Percentiles rank a stretch among this genome's conserved stretches.
phyloP scores from a whole-genome alignment of 2,888 invertebrate species.

The Ommatoiulus sabulosus region DNA sequence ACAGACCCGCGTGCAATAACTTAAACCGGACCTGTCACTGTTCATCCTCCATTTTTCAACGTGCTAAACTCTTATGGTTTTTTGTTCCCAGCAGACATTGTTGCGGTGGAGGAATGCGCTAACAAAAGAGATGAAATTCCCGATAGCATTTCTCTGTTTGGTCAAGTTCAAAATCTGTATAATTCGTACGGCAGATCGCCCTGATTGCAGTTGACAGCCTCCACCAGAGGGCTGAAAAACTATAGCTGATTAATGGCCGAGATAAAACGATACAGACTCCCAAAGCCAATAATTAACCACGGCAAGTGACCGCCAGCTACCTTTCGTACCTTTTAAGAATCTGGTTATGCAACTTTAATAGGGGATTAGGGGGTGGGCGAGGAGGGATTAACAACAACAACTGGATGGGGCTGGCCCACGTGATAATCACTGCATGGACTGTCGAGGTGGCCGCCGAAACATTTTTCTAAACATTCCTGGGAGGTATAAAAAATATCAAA shows the following conservation, averaged over 20 bases:
- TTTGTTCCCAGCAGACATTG: background rate
- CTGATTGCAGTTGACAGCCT: constrained; percentile 1
- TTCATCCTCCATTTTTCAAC: background rate
- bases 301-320: background rate
- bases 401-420: background rate
- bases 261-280: constrained; percentile 1
- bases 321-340: constrained; percentile 1
- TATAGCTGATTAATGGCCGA: background rate
- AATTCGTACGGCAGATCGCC: constrained; percentile 1
- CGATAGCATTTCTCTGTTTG: background rate
- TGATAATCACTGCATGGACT: constrained; percentile 1
- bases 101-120: background rate
- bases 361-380: background rate
- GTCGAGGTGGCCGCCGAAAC: constrained; percentile 1
- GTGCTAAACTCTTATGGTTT: background rate
- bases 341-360: background rate
- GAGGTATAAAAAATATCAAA: background rate
- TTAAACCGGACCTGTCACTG: background rate
- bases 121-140: background rate
- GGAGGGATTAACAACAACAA: background rate
- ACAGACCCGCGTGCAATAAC: background rate
- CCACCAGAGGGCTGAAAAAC: constrained; percentile 1
- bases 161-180: constrained; percentile 1
- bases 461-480: background rate
- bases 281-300: constrained; percentile 1